phyloP scores from a whole-genome alignment of 1,140 invertebrate species.

The Drosophila paulistorum region DNA sequence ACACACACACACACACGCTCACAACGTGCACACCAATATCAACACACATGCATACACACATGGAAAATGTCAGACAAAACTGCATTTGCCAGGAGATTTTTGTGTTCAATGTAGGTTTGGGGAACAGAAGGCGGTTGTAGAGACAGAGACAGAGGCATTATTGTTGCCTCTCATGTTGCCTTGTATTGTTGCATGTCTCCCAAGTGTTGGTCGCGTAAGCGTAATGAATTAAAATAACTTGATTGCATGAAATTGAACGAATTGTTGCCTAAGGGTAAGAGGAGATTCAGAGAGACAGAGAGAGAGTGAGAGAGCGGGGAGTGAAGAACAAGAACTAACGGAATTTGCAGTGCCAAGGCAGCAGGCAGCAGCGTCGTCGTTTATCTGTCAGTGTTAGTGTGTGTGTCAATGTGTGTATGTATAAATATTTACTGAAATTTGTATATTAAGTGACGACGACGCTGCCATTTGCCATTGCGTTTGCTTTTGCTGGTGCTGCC shows the following conservation, averaged over 20 bases:
- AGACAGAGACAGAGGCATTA: not conserved
- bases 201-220: slow-evolving; percentile 79
- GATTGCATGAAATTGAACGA: slow-evolving; percentile 81
- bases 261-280: slow-evolving; percentile 59
- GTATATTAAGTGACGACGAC: slow-evolving; percentile 76
- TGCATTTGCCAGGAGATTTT: slow-evolving; percentile 2
- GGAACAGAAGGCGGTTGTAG: slow-evolving; percentile 21
- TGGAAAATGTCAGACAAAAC: not conserved
- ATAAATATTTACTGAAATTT: slow-evolving; percentile 80
- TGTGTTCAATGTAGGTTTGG: not conserved
- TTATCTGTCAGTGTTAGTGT: slow-evolving; percentile 17
- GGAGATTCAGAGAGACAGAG: not conserved
- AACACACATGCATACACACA: slow-evolving; percentile 1
- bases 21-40: not conserved
- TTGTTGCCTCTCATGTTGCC: slow-evolving; percentile 11
- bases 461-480: slow-evolving; percentile 43
- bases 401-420: slow-evolving; percentile 18
- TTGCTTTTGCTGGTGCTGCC: slow-evolving; percentile 38
- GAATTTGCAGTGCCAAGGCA: slow-evolving; percentile 42
- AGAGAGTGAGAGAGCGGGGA: not conserved
- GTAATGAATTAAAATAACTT: slow-evolving; percentile 82
- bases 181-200: slow-evolving; percentile 62
- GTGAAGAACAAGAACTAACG: slow-evolving; percentile 30
- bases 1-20: slow-evolving; percentile 21
- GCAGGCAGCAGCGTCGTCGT: not conserved